A percentile compares a stretch with the other conserved stretches of the same genome.
Conservation (phyloP, 2,888 invertebrate species). For the Sceliomorpha sp. region DNA sequence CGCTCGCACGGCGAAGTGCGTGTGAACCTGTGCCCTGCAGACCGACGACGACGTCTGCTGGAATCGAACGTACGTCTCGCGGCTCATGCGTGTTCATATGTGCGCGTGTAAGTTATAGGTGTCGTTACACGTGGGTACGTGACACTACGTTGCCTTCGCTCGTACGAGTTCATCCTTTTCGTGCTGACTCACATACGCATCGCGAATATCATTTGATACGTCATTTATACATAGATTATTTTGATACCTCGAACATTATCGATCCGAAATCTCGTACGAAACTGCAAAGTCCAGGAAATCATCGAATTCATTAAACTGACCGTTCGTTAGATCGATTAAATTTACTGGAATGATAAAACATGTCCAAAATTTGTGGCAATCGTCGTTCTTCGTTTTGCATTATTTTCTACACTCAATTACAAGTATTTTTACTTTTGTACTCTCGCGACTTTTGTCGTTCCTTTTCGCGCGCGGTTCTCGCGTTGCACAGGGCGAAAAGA, state of each 20-base stretch:
- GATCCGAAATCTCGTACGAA: too few species aligned
- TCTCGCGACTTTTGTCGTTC: not conserved
- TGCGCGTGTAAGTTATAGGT: slow-evolving; percentile 19
- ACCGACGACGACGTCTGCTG: not conserved
- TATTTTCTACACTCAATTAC: too few species aligned
- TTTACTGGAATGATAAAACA: too few species aligned
- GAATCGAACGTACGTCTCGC: slow-evolving; percentile 3
- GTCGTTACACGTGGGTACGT: slow-evolving; percentile 6
- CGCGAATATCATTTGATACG: not conserved
- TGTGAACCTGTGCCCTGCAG: slow-evolving; percentile 1
- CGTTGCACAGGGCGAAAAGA: slow-evolving; percentile 1
- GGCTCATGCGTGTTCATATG: not conserved
- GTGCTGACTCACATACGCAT: not conserved
- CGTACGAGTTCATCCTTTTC: slow-evolving; percentile 25
- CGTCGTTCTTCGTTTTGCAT: too few species aligned
- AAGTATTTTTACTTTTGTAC: not conserved
- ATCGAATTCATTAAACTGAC: too few species aligned
- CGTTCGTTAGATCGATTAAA: too few species aligned
- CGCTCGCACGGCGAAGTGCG: too few species aligned
- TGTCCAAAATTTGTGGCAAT: too few species aligned
- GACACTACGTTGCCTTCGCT: slow-evolving; percentile 27
- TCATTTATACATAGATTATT: too few species aligned
- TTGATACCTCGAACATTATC: too few species aligned
- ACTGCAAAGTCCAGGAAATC: too few species aligned
- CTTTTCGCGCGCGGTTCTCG: slow-evolving; percentile 3